Evolutionary conservation across 2,797 vertebrate species (phyloP).

Genomic region (Enteromius unitaeniatus): DNA sequence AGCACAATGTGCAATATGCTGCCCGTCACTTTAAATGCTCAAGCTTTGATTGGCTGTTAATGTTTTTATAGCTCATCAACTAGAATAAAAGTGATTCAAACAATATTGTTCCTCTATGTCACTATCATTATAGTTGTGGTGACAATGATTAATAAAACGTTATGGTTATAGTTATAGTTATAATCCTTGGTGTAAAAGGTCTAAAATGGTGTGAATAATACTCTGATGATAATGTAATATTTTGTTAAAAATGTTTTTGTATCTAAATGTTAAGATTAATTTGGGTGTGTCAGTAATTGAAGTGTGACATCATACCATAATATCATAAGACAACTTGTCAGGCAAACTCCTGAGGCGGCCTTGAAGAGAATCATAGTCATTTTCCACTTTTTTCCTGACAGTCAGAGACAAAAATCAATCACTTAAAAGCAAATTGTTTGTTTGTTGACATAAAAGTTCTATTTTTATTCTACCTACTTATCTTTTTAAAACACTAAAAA

Average conservation of each 20-base stretch:
- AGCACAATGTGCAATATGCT: neutral
- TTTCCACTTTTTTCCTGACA: constrained; percentile 89
- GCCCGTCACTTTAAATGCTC: neutral
- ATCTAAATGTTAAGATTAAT: neutral
- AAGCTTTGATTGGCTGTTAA: neutral
- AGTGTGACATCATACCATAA: constrained; percentile 85
- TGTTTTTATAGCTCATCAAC: neutral
- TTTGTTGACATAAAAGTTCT: neutral
- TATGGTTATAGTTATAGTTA: too few species aligned
- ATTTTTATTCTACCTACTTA: neutral
- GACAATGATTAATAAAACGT: neutral
- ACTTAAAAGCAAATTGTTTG: neutral
- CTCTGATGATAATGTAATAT: neutral
- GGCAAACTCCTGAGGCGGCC: constrained; percentile 89
- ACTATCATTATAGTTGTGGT: neutral
- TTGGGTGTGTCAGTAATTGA: neutral
- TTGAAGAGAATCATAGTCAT: constrained; percentile 88
- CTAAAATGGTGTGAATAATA: neutral
- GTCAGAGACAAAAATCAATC: constrained; percentile 40
- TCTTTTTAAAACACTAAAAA: constrained; percentile 13
- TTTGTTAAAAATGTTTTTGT: neutral
- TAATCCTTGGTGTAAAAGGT: neutral
- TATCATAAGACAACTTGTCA: constrained; percentile 89
- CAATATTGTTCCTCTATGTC: neutral
- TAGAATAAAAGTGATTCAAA: neutral